Conservation (phyloP, 2,888 invertebrate genomes). For the Oxytorus armatus region DNA sequence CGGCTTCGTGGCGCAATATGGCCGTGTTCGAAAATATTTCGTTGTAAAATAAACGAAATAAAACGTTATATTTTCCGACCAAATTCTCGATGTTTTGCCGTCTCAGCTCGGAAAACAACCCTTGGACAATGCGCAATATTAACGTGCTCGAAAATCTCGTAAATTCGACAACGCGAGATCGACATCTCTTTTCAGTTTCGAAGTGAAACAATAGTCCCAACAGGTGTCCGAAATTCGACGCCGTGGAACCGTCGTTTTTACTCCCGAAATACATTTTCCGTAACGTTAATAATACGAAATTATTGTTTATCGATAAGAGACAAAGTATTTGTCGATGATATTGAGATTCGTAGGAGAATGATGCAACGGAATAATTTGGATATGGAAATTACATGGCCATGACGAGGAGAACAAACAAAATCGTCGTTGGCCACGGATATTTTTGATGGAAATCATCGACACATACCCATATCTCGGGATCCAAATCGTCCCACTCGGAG, state of each 20-base stretch:
- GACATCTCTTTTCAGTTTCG: no score
- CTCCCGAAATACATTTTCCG: background rate
- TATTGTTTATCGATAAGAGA: background rate
- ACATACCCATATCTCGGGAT: constrained; percentile 81
- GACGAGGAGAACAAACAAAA: background rate
- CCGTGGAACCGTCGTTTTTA: no score
- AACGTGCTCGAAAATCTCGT: background rate
- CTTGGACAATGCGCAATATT: background rate
- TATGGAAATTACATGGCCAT: background rate
- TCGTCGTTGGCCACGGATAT: constrained; percentile 8
- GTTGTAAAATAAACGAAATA: background rate
- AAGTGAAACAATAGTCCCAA: no score
- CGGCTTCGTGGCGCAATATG: constrained; percentile 10
- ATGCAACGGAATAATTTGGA: constrained; percentile 37
- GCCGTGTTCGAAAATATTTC: constrained; percentile 17
- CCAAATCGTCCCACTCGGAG: constrained; percentile 78
- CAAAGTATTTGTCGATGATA: constrained; percentile 25
- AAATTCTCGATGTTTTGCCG: background rate
- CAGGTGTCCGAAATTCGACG: no score
- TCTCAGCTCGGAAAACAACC: background rate
- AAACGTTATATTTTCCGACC: background rate
- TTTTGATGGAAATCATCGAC: constrained; percentile 35
- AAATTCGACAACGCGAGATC: background rate
- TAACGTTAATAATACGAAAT: background rate
- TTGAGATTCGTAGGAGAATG: constrained; percentile 1